These are phyloP conservation scores for Bemisia tabaci DNA, from an alignment of 1,140 invertebrate species.

Conservation along the genomic window DNA sequence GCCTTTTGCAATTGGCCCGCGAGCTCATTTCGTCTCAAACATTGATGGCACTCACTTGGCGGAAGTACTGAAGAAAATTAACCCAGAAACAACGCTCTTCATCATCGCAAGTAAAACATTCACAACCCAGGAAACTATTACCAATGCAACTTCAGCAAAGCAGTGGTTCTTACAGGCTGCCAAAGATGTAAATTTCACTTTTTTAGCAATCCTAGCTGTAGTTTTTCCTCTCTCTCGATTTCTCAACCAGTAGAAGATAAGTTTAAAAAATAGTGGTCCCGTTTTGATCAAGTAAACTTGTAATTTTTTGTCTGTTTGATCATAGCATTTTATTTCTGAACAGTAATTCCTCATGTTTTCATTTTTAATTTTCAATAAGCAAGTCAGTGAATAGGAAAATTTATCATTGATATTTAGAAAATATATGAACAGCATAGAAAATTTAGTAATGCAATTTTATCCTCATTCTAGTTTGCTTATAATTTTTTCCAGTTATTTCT, in stretches of 20 bases:
- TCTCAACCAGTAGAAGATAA: too few species aligned
- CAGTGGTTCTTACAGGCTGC: constrained; percentile 79
- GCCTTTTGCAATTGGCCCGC: constrained; percentile 73
- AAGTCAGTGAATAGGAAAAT: constrained; percentile 4
- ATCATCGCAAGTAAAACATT: constrained; percentile 99
- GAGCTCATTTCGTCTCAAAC: constrained; percentile 96
- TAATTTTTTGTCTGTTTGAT: too few species aligned
- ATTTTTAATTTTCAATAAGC: constrained; percentile 1
- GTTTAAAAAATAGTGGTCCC: too few species aligned
- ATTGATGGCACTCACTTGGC: constrained; percentile 98
- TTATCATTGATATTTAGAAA: constrained; percentile 5
- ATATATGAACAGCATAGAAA: too few species aligned
- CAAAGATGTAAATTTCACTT: constrained; percentile 58
- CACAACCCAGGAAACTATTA: constrained; percentile 99
- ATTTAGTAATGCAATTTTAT: too few species aligned
- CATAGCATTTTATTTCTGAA: too few species aligned
- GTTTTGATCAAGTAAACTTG: too few species aligned
- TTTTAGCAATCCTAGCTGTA: too few species aligned
- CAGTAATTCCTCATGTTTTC: too few species aligned
- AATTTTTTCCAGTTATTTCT: too few species aligned
- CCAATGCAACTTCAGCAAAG: constrained; percentile 95
- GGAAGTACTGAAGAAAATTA: constrained; percentile 79
- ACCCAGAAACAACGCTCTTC: constrained; percentile 89
- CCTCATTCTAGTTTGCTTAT: too few species aligned
- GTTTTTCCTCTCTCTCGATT: too few species aligned